Evolutionary conservation across 2,888 invertebrate genomes (phyloP), one percentile per base, ranked within the genome.

Genomic region (Tricholauxania praeusta): DNA sequence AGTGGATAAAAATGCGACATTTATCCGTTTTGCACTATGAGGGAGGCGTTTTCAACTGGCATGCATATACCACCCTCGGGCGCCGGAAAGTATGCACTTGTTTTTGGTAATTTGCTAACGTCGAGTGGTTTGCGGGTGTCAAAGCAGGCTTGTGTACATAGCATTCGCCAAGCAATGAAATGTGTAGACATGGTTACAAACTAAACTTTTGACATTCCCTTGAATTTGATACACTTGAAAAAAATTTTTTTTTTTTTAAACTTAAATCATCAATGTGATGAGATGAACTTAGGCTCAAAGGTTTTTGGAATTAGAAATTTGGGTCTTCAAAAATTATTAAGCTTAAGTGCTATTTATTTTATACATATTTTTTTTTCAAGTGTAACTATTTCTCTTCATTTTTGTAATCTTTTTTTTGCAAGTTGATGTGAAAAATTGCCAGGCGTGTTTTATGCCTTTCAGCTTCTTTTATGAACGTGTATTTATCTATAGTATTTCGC

Each of bases 401-500:
- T 52, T 53, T 6, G 14, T 60, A 57, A 48, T 32, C 28, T 17
- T 69, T 71, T n/a, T 77, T 76, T 79, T 73, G 71, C 74, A 78
- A 78, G 77, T 81, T 84, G 84, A 84, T 86, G 87, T 85, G 86
- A 86, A 86, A 83, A 85, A 83, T 84, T 84, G 85, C 87, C 82
- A 86, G 85, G 81, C 84, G 86, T 80, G 84, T 72, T 80, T 75
- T 64, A 39, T 39, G 48, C 39, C 66, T 39, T 39, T 57, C 7
- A 57, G 19, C 59, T 49, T 39, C 39, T 39, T 39, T 39, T 10
- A 39, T 1, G 8, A 57, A 22, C 19, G 22, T 28, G 39, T 10
- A 39, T 10, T 10, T 39, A 28, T 12, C 28, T 57, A 53, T 53
- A 8, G 53, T 19, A 53, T n/a, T 19, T 8, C 53, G 14, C 12